A percentile compares a stretch with the other conserved stretches of the same genome.
Evolutionary conservation across 2,113 vertebrate genomes (phyloP).

Genomic region (Rhombomys opimus): DNA sequence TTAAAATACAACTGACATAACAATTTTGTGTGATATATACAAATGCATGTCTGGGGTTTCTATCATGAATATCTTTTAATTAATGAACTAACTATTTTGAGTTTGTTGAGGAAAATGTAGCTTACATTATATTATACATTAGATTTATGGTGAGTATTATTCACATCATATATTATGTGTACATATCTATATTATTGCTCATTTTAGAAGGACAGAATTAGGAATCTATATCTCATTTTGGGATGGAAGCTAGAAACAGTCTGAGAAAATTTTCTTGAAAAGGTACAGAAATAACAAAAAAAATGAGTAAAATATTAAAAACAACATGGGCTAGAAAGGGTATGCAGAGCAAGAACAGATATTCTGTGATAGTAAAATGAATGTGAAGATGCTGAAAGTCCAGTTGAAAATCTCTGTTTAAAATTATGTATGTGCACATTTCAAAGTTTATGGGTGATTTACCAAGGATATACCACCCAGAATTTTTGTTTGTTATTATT

Average conservation of each 20-base stretch:
- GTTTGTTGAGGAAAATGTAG: neutral
- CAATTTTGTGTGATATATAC: neutral
- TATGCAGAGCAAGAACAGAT: neutral
- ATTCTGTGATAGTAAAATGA: neutral
- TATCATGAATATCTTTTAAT: neutral
- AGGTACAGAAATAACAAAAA: neutral
- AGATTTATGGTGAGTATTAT: neutral
- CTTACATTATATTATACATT: neutral
- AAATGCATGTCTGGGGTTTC: neutral
- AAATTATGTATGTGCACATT: neutral
- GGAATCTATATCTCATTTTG: neutral
- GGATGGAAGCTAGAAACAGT: neutral
- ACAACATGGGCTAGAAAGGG: neutral
- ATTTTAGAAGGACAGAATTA: neutral
- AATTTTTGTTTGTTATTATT: conserved; percentile 5
- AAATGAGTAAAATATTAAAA: neutral
- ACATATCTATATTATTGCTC: neutral
- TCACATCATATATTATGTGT: neutral
- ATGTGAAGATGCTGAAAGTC: neutral
- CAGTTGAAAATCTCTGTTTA: neutral
- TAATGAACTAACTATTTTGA: neutral
- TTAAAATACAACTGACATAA: neutral
- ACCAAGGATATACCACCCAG: neutral
- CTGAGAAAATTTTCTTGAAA: neutral
- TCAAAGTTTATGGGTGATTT: neutral